phyloP scores from a whole-genome alignment of 2,888 invertebrate genomes.

The Lepeophtheirus nordmannii region DNA sequence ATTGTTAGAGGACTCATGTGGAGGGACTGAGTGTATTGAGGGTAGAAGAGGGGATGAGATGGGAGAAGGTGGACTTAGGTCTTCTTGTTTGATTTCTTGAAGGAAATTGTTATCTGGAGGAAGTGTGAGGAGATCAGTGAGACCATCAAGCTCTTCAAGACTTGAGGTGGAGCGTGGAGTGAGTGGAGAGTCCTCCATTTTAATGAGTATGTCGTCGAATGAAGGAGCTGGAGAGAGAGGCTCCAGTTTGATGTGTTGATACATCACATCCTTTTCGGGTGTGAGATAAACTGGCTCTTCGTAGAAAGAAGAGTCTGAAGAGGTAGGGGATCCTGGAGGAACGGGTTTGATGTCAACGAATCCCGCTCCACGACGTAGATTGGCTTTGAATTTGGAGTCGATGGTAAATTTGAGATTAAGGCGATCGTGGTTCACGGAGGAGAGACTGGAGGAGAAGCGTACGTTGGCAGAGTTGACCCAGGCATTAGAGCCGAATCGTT shows the following conservation, averaged over 20 bases:
- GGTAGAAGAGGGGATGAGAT: neutral
- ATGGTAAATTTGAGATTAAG: slow-evolving; percentile 45
- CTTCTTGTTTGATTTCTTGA: neutral
- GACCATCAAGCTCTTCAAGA: neutral
- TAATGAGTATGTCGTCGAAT: neutral
- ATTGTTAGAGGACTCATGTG: neutral
- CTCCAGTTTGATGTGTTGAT: neutral
- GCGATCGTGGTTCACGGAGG: slow-evolving; percentile 33
- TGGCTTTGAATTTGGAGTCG: slow-evolving; percentile 40
- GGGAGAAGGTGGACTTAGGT: too few relatives aligned
- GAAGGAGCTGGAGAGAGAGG: neutral
- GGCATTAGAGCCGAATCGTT: slow-evolving; percentile 15
- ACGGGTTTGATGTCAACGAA: neutral
- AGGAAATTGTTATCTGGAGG: neutral
- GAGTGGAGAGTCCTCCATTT: neutral
- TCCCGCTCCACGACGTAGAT: slow-evolving; percentile 26
- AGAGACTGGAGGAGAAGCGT: slow-evolving; percentile 24
- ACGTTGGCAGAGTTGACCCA: slow-evolving; percentile 19
- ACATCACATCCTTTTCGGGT: neutral
- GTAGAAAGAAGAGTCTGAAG: neutral
- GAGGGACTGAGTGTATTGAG: neutral
- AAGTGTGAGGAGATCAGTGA: neutral
- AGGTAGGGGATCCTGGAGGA: neutral
- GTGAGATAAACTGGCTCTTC: neutral
- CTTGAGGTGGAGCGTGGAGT: neutral